Evolutionary conservation across 2,113 vertebrate species (phyloP).

Genomic region (Anarrhichthys ocellatus): DNA sequence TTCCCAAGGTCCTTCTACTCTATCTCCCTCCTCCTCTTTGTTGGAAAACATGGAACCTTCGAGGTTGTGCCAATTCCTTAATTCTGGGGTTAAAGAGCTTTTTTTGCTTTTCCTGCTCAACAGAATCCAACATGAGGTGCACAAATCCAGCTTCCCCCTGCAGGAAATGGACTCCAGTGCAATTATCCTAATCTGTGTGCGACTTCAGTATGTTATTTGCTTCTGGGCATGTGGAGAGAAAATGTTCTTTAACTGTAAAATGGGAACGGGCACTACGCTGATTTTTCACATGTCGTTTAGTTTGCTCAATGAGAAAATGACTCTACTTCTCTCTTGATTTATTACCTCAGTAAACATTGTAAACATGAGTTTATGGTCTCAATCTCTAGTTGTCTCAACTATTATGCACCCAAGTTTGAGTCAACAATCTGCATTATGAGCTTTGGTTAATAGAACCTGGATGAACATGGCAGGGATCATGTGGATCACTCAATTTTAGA

Average conservation of each 20-base stretch:
- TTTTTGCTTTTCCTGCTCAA: not conserved
- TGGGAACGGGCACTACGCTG: not conserved
- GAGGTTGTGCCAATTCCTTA: not conserved
- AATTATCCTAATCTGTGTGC: not conserved
- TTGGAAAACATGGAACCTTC: not conserved
- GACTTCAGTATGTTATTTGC: not conserved
- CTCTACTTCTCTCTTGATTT: too few relatives aligned
- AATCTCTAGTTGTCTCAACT: too few relatives aligned
- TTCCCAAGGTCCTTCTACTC: not conserved
- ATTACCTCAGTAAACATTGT: too few relatives aligned
- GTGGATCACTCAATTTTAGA: not conserved
- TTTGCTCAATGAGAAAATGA: not conserved
- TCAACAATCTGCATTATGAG: not conserved
- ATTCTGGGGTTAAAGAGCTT: not conserved
- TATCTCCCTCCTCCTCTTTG: not conserved
- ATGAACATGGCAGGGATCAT: not conserved
- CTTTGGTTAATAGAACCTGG: not conserved
- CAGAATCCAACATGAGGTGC: conserved; percentile 5
- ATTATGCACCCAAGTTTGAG: too few relatives aligned
- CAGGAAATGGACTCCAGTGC: not conserved
- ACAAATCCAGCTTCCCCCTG: not conserved
- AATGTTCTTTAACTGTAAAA: not conserved
- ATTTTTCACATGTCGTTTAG: too few relatives aligned
- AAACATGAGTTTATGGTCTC: too few relatives aligned
- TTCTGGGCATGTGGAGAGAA: not conserved